Evolutionary conservation across 2,888 invertebrate species (phyloP).

Genomic region (Chloromyia formosa): DNA sequence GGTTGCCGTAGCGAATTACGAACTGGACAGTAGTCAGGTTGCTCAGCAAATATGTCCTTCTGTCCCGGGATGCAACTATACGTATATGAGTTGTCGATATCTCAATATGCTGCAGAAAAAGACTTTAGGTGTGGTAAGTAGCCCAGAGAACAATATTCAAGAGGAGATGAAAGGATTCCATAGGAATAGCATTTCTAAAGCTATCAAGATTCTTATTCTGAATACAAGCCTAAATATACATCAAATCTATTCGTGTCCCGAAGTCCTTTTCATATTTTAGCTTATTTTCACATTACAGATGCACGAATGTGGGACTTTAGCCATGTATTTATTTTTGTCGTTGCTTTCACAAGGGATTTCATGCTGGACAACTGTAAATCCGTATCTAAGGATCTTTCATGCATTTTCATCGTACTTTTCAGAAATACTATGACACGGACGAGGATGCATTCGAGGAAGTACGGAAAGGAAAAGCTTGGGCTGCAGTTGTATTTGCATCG

Average conservation of each 20-base stretch:
- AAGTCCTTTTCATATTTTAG: conserved; percentile 25
- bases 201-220: too few species aligned
- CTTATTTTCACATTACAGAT: conserved; percentile 9
- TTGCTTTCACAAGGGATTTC: conserved; percentile 25
- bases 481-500: conserved; percentile 74
- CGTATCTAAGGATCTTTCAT: conserved; percentile 3
- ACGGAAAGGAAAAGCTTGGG: conserved; percentile 77
- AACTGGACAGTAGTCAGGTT: conserved; percentile 68
- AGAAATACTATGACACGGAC: conserved; percentile 69
- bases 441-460: conserved; percentile 75
- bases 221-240: conserved; percentile 7
- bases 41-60: conserved; percentile 65
- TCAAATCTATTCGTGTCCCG: background rate
- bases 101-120: conserved; percentile 74
- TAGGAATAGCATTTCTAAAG: too few species aligned
- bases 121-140: conserved; percentile 75
- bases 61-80: conserved; percentile 69
- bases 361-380: conserved; percentile 30
- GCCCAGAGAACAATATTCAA: background rate
- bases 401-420: conserved; percentile 41
- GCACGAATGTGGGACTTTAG: background rate
- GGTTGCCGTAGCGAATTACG: conserved; percentile 84
- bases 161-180: too few species aligned
- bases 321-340: background rate
- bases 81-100: conserved; percentile 80